A percentile compares a stretch with the other conserved stretches of the same genome.
Conservation (phyloP, 1,140 invertebrate species). For the Prorops nasuta region DNA sequence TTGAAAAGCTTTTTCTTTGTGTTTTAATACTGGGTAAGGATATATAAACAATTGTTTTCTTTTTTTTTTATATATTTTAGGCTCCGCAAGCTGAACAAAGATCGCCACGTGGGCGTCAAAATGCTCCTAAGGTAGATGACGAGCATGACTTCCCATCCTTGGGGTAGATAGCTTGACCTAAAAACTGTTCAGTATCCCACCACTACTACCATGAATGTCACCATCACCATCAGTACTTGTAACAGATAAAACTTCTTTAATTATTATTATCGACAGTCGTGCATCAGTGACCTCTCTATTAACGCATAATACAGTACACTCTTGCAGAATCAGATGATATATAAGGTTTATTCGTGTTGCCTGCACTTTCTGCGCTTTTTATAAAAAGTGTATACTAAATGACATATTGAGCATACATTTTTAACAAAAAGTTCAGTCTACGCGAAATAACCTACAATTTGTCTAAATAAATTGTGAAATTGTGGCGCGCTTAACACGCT, state of each 20-base stretch:
- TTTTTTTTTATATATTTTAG: slow-evolving; percentile 21
- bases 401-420: too few species aligned
- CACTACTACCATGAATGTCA: slow-evolving; percentile 33
- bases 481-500: slow-evolving; percentile 13
- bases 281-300: slow-evolving; percentile 41
- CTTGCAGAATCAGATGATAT: slow-evolving; percentile 39
- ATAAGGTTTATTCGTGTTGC: too few species aligned
- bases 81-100: slow-evolving; percentile 40
- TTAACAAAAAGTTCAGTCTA: too few species aligned
- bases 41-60: too few species aligned
- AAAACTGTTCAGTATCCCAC: slow-evolving; percentile 28
- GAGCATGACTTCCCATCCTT: slow-evolving; percentile 92
- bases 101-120: slow-evolving; percentile 54
- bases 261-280: slow-evolving; percentile 31
- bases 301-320: slow-evolving; percentile 45
- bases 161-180: slow-evolving; percentile 60
- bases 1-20: background rate
- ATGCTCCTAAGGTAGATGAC: slow-evolving; percentile 91
- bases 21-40: background rate
- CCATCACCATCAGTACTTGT: slow-evolving; percentile 26
- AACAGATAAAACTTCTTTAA: slow-evolving; percentile 39
- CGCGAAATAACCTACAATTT: slow-evolving; percentile 22
- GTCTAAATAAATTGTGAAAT: slow-evolving; percentile 22
- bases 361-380: too few species aligned
- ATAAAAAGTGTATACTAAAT: too few species aligned